phyloP scores from a whole-genome alignment of 2,888 invertebrate genomes.

The Drosophila suboccidentalis region DNA sequence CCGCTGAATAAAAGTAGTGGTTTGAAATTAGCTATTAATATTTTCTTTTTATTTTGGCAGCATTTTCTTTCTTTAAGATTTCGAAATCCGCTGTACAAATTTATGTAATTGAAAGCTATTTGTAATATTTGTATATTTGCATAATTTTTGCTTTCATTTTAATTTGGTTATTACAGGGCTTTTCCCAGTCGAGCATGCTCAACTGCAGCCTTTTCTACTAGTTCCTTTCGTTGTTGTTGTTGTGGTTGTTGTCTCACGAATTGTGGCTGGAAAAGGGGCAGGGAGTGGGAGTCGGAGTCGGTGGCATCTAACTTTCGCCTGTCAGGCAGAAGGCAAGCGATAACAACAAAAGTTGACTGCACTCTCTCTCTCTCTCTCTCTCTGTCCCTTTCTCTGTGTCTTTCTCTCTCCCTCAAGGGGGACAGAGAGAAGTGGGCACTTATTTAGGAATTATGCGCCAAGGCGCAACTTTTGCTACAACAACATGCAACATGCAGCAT shows the following conservation, averaged over 20 bases:
- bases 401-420: background rate
- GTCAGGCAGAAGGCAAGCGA: conserved; percentile 53
- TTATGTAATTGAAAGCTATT: no score
- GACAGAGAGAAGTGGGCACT: conserved; percentile 32
- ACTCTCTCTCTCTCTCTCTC: conserved; percentile 23
- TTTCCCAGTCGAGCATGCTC: background rate
- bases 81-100: no score
- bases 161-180: background rate
- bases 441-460: conserved; percentile 70
- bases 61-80: no score
- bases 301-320: conserved; percentile 53
- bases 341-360: conserved; percentile 73
- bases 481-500: conserved; percentile 18
- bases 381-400: background rate
- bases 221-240: background rate
- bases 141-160: no score
- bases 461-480: conserved; percentile 56
- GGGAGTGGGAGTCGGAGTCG: background rate
- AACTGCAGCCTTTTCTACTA: background rate
- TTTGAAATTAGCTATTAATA: no score
- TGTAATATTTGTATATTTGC: no score
- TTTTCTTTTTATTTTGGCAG: no score
- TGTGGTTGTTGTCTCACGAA: conserved; percentile 14
- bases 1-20: no score
- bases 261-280: background rate